Percentiles rank a stretch among this genome's conserved stretches.
Conservation (phyloP, 2,113 vertebrate species). For the Rana temporaria region DNA sequence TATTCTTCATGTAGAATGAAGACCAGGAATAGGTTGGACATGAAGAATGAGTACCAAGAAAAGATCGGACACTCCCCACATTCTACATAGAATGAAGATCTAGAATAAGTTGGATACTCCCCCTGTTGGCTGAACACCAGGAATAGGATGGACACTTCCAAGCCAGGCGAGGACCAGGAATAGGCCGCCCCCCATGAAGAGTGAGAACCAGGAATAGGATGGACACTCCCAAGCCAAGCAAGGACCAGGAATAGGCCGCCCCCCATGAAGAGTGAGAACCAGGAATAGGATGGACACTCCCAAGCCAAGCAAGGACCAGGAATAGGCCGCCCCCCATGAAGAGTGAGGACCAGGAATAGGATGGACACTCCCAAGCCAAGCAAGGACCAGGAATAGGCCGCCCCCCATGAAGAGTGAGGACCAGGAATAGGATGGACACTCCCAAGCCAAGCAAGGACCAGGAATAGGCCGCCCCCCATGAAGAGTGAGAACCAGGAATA, state of each 20-base stretch:
- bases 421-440: background rate
- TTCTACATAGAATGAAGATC: too few relatives aligned
- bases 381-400: background rate
- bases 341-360: background rate
- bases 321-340: background rate
- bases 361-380: background rate
- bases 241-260: too few relatives aligned
- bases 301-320: too few relatives aligned
- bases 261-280: too few relatives aligned
- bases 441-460: background rate
- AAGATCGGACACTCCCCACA: background rate
- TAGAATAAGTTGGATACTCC: background rate
- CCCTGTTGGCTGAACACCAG: background rate
- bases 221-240: too few relatives aligned
- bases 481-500: background rate
- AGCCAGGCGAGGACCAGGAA: background rate
- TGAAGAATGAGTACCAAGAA: background rate
- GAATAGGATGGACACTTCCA: background rate
- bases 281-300: too few relatives aligned
- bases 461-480: background rate
- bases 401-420: too few relatives aligned
- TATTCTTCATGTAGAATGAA: background rate
- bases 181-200: too few relatives aligned
- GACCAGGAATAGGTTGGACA: background rate
- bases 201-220: background rate